These are phyloP conservation scores for Sinonovacula constricta DNA, from an alignment of 1,140 invertebrate genomes.

Conservation along the genomic window DNA sequence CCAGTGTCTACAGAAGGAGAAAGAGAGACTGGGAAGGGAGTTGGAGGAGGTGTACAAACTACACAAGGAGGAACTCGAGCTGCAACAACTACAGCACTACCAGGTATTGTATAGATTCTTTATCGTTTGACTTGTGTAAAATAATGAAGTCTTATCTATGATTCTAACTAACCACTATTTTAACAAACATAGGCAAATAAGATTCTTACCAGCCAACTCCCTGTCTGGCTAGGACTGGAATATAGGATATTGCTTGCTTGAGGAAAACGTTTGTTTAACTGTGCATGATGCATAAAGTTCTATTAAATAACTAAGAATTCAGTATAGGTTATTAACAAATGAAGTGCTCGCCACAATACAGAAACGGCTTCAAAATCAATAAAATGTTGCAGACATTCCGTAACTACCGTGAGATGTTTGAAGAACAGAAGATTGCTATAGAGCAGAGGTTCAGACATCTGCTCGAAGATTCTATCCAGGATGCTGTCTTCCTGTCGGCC, in stretches of 20 bases:
- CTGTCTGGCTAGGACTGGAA: no score
- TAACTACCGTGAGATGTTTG: slow-evolving; percentile 75
- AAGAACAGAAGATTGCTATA: slow-evolving; percentile 74
- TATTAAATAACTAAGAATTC: no score
- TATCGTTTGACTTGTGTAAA: neutral
- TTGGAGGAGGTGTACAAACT: slow-evolving; percentile 70
- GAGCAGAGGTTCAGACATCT: slow-evolving; percentile 72
- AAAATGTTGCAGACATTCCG: slow-evolving; percentile 73
- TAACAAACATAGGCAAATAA: no score
- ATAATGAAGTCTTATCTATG: no score
- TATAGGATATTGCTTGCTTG: no score
- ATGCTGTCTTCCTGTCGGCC: slow-evolving; percentile 73
- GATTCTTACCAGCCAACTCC: no score
- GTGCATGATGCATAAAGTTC: no score
- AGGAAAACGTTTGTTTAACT: no score
- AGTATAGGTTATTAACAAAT: no score
- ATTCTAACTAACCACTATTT: no score
- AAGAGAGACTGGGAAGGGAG: slow-evolving; percentile 60
- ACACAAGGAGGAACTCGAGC: slow-evolving; percentile 74
- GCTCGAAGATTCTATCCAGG: slow-evolving; percentile 74
- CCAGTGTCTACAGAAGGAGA: slow-evolving; percentile 71
- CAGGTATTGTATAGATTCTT: slow-evolving; percentile 60
- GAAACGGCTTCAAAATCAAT: no score
- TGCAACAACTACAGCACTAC: slow-evolving; percentile 74
- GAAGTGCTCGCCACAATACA: no score